Base-by-base conservation (phyloP, 2,113 vertebrate genomes). In the Hippopotamus amphibius region DNA sequence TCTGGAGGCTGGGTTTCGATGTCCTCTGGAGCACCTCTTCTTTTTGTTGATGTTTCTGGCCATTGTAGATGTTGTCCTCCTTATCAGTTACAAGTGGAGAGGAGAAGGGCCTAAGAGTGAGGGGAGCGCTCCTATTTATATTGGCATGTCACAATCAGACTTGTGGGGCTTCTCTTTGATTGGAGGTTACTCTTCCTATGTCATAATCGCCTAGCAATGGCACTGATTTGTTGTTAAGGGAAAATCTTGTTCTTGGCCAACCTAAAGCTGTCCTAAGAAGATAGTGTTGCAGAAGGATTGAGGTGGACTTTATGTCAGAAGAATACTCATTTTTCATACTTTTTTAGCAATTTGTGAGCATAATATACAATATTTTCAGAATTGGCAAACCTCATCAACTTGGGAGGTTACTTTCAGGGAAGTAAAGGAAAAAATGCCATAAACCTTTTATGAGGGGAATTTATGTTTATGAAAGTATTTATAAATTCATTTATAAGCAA, bases 61-160 rank as follows among this genome's bases (percentile, higher is more conserved):
- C 97, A 97, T 98, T 26, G 92, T 68, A 86, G 97, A 85, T 97
- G 95, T 79, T 97, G 65, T 76, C 72, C 74, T 84, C 74, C 65
- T 97, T 57, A 9, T 46, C 55, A 82, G 72, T 88, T 65, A 53
- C 2, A 17, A 33, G 66, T 90, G 77, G 84, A 93, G 93, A 94
- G 59, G 66, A 76, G 82, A 81, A 95, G 81, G 88, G 85, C 33
- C 81, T 14, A 26, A 33, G 65, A 16, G 11, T 28, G 4, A 46
- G 14, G 26, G 21, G 11, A 26, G 68, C 26, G 0, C 76, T 76
- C 37, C 0, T 84, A 63, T 48, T 97, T 95, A 93, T 77, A 48
- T 21, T 28, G 72, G 30, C 8, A 3, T 46, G 96, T 88, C 95
- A 96, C 86, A 97, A 19, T 93, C 66, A 83, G 63, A 22, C n/a